Conservation (phyloP, 2,113 vertebrate genomes). For the Rhombomys opimus region DNA sequence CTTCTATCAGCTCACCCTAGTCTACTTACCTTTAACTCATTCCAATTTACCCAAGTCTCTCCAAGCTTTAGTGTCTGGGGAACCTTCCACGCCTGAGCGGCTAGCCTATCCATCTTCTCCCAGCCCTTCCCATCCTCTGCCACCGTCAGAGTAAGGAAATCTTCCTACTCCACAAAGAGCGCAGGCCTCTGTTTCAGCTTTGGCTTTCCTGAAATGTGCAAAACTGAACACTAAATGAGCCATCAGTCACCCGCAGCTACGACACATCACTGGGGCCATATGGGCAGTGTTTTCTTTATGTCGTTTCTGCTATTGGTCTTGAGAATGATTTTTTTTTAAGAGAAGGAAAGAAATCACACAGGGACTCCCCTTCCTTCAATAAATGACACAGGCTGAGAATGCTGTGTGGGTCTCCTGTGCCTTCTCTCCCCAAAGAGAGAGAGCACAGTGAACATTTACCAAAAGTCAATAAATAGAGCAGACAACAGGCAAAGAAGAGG, state of each 20-base stretch:
- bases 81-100: neutral
- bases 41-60: neutral
- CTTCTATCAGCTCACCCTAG: neutral
- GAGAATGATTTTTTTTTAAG: neutral
- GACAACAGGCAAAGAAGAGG: neutral
- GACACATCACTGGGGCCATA: neutral
- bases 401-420: neutral
- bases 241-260: neutral
- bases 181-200: neutral
- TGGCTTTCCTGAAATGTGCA: neutral
- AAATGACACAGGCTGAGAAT: neutral
- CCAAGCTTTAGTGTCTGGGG: neutral
- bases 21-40: neutral
- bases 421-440: conserved; percentile 1
- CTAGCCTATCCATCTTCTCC: neutral
- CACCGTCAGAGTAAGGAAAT: neutral
- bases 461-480: neutral
- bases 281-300: neutral
- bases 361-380: neutral
- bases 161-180: neutral
- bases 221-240: neutral
- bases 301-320: conserved; percentile 8
- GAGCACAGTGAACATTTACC: neutral
- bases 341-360: neutral
- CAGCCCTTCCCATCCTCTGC: neutral